Base-by-base conservation (phyloP, 2,113 vertebrate species). In the Isurus oxyrinchus region DNA sequence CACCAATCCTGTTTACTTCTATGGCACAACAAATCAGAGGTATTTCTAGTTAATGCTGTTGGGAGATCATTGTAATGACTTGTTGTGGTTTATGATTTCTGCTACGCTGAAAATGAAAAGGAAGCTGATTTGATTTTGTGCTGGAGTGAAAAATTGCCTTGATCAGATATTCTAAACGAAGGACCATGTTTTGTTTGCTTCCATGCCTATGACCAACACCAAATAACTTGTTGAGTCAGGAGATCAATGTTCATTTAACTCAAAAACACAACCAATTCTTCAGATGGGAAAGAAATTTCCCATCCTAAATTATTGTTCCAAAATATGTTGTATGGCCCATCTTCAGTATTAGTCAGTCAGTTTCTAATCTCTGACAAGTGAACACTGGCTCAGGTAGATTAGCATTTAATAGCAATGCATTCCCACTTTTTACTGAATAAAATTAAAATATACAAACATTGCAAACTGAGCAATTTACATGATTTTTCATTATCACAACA, bases 401-500 rank as follows among this genome's bases (percentile, higher is more conserved):
- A 55, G 23, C 49, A 67, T 76, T 27, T 53, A 21, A 44, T 72
- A 95, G 55, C 31, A 31, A 94, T 16, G 11, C 67, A 72, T 7
- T 69, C 14, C 94, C 40, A 53, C 27, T 53, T 72, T 55, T 95
- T 69, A 55, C 44, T 76, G 25, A 72, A 72, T 95, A 76, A 35
- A 49, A 53, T 19, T 72, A 35, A 31, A 44, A 66, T 95, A 23
- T 21, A 69, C 40, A 57, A 93, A 93, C 57, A 95, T 31, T 69
- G 4, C 3, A 95, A 95, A 21, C 59, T 21, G 16, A 63, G 90
- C 25, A 95, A 72, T 55, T 13, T 53, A 10, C 14, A 69, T 16
- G 61, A 2, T 95, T 69, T 95, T 63, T 63, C 59, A 93, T 93
- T 93, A 61, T 93, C 90, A 93, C 57, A 93, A 63, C 31, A n/a